These are phyloP conservation scores for Aphelocoma californica DNA, from an alignment of 2,797 vertebrate genomes.

Conservation along the genomic window DNA sequence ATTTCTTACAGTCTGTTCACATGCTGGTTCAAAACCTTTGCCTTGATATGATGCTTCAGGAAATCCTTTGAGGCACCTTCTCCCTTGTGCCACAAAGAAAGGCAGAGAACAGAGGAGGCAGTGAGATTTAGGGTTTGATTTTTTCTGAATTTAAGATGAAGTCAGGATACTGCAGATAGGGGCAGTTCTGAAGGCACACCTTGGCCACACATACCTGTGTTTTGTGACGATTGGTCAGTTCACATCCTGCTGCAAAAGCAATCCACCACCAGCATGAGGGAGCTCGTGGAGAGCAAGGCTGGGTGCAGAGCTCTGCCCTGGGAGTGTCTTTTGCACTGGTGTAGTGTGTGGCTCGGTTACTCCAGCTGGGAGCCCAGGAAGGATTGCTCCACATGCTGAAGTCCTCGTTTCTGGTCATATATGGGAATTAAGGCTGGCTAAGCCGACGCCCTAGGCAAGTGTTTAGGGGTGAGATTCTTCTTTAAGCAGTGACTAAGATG, in stretches of 20 bases:
- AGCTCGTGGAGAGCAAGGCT: neutral
- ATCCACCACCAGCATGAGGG: neutral
- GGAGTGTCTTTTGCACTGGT: neutral
- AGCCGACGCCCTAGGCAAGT: neutral
- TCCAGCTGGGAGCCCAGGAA: neutral
- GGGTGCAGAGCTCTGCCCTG: neutral
- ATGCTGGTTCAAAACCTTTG: neutral
- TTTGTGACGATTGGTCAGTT: neutral
- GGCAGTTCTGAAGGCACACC: neutral
- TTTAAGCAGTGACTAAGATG: conserved; percentile 29
- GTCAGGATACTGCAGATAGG: neutral
- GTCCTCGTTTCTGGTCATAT: conserved; percentile 22
- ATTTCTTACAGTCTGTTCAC: conserved; percentile 1
- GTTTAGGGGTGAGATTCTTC: conserved; percentile 33
- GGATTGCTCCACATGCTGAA: neutral
- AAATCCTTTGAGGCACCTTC: neutral
- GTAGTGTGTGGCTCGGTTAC: neutral
- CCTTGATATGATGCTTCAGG: neutral
- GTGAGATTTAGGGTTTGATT: neutral
- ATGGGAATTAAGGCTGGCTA: conserved; percentile 16
- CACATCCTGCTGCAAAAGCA: neutral
- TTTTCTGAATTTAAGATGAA: neutral
- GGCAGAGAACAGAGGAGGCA: neutral
- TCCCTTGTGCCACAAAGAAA: neutral
- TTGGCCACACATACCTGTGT: neutral